Conservation (phyloP, 2,797 vertebrate species). For the Darevskia nairensis region DNA sequence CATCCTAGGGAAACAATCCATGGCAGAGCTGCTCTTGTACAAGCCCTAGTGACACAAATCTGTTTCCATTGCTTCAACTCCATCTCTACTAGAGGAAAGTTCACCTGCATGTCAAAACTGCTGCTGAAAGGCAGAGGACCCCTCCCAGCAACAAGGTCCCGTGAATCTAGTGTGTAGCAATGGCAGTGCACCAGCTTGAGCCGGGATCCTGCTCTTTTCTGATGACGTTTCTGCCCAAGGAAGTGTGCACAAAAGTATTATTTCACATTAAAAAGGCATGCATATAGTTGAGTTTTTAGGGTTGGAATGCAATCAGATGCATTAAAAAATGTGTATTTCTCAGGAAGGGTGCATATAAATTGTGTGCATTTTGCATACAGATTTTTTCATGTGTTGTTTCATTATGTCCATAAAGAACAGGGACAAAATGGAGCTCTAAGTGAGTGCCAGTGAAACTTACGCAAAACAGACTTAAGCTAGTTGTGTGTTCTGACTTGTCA, state of each 20-base stretch:
- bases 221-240: no score
- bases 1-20: neutral
- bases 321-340: no score
- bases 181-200: no score
- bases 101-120: neutral
- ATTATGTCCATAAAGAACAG: neutral
- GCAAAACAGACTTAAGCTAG: neutral
- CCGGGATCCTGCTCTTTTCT: no score
- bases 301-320: no score
- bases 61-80: neutral
- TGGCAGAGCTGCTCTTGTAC: no score
- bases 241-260: no score
- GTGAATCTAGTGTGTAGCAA: neutral
- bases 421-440: neutral
- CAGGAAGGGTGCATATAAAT: no score
- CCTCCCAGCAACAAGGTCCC: neutral
- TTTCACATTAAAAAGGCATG: no score
- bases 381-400: no score
- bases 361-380: no score
- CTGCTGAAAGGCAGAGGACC: neutral
- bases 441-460: neutral
- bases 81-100: neutral
- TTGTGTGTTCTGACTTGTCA: neutral
- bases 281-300: no score
- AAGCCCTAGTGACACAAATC: neutral